Evolutionary conservation across 2,888 invertebrate species (phyloP).

Genomic region (Syrphus vitripennis): DNA sequence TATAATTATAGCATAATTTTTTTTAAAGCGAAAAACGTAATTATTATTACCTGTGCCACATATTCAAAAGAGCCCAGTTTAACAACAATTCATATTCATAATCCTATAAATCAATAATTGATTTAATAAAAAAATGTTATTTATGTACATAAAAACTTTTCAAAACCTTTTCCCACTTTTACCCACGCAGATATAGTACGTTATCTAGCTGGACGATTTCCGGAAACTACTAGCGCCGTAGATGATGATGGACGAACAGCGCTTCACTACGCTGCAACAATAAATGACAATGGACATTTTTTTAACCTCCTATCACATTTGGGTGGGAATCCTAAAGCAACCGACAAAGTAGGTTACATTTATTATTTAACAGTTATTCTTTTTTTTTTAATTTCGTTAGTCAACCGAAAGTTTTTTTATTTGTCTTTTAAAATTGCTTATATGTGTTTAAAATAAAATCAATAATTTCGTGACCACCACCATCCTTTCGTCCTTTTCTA

Average conservation of each 20-base stretch:
- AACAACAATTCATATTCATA: background rate
- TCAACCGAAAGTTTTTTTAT: background rate
- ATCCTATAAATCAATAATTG: background rate
- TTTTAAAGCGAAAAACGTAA: background rate
- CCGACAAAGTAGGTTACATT: constrained; percentile 88
- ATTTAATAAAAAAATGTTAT: background rate
- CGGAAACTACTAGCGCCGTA: constrained; percentile 91
- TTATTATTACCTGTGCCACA: background rate
- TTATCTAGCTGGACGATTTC: constrained; percentile 89
- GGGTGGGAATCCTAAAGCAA: constrained; percentile 91
- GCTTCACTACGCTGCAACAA: constrained; percentile 92
- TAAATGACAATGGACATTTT: constrained; percentile 93
- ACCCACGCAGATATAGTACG: constrained; percentile 79
- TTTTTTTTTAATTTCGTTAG: background rate
- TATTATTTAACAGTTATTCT: constrained; percentile 19
- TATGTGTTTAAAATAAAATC: constrained; percentile 51
- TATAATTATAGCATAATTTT: background rate
- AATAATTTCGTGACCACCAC: constrained; percentile 45
- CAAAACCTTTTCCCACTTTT: background rate
- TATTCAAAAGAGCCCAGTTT: background rate
- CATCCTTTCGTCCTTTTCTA: constrained; percentile 6
- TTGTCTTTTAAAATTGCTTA: background rate
- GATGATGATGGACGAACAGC: constrained; percentile 93
- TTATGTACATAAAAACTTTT: background rate
- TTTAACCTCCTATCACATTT: constrained; percentile 92